Evolutionary conservation across 2,797 vertebrate species (phyloP).

Genomic region (Enteromius radiatus): DNA sequence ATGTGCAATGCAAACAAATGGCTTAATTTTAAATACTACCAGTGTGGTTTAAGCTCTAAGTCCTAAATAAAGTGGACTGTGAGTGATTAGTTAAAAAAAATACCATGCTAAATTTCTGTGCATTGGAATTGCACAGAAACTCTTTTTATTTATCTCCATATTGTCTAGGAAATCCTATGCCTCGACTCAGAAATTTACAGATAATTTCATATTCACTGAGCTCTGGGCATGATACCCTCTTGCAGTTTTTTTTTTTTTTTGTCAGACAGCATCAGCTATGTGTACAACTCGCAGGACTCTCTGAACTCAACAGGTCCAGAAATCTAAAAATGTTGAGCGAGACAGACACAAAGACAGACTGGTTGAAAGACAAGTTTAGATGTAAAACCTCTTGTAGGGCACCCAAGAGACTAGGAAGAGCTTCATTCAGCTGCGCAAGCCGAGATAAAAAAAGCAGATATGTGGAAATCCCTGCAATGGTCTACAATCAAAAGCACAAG

Average conservation of each 20-base stretch:
- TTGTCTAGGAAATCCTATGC: neutral
- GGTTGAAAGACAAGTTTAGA: slow-evolving; percentile 10
- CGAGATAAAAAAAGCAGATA: slow-evolving; percentile 29
- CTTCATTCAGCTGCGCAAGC: slow-evolving; percentile 15
- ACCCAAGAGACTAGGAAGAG: neutral
- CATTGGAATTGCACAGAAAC: no score
- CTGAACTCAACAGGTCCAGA: slow-evolving; percentile 12
- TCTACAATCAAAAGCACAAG: slow-evolving; percentile 21
- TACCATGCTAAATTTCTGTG: neutral
- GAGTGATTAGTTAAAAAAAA: neutral
- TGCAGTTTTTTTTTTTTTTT: slow-evolving; percentile 30
- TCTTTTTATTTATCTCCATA: neutral
- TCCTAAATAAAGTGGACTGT: neutral
- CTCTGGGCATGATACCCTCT: neutral
- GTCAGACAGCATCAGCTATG: slow-evolving; percentile 12
- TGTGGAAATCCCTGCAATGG: slow-evolving; percentile 7
- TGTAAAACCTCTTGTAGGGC: slow-evolving; percentile 20
- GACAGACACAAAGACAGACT: slow-evolving; percentile 14
- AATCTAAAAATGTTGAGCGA: slow-evolving; percentile 6
- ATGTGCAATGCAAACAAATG: neutral
- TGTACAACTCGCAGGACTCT: neutral
- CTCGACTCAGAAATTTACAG: neutral
- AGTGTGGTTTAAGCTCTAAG: neutral
- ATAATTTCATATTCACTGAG: slow-evolving; percentile 27
- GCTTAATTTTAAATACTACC: neutral